Base-by-base conservation (phyloP, 37 sponge, comb jelly and placozoan genomes). In the Lycopodina hypogea region DNA sequence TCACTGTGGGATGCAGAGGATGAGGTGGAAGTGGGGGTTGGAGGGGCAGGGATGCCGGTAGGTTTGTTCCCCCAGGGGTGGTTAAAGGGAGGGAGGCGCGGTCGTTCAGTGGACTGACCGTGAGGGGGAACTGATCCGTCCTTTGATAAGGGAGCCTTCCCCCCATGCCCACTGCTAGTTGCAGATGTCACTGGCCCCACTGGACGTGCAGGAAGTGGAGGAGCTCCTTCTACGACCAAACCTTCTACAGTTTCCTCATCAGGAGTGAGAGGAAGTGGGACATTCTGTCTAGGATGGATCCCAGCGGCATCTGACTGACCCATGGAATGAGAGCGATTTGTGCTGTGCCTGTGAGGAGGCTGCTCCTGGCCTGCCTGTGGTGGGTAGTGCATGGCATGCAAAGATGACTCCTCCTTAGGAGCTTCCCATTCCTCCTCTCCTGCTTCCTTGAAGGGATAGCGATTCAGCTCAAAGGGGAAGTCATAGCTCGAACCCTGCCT, bases 41-140 rank as follows among this genome's bases (percentile, higher is more conserved):
- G 45, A 33, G 70, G 57, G 37, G 18, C 29, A n/a, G 21, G 18
- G 15, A 3, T 71, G 2, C 2, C 24, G 3, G 71, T 42, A 32
- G 36, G 53, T 42, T 55, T 73, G 34, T 73, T 73, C 2, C 74
- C 74, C 74, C 74, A 73, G 35, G 74, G 68, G 72, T 65, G 65
- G 45, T 88, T 76, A 1, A 62, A 48, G 14, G 84, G 87, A 19
- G 87, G 87, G 7, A 86, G 76, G 21, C 71, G 81, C 1, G 87
- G 87, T 22, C 64, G 57, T 41, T 69, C 63, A 40, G 0, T 29
- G 23, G 59, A 3, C 59, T 6, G 21, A 30, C 11, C 34, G 3
- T 7, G 7, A 34, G 66, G 35, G 30, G 32, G 66, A 19, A 65
- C 11, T 35, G 68, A 36, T 38, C 66, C 34, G 53, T 48, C 24